These are phyloP conservation scores for Prionace glauca DNA, from an alignment of 2,797 vertebrate genomes.

Conservation along the genomic window DNA sequence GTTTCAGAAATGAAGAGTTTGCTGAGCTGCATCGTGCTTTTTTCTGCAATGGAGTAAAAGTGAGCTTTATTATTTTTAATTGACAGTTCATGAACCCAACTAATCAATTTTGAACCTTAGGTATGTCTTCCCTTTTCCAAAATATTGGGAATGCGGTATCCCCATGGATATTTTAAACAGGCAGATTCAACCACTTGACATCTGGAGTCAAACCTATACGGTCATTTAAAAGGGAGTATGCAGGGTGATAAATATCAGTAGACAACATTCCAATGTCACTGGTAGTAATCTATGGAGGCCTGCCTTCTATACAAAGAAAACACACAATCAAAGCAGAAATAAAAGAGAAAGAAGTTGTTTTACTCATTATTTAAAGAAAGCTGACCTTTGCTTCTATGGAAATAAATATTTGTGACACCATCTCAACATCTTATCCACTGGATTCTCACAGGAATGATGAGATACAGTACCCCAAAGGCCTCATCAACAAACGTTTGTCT, in stretches of 20 bases:
- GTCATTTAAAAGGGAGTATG: not conserved
- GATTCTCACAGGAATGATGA: not conserved
- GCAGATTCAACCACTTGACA: not conserved
- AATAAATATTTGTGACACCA: not conserved
- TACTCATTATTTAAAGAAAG: not conserved
- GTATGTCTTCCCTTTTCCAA: not conserved
- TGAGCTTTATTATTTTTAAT: not conserved
- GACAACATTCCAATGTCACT: not conserved
- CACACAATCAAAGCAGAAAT: not conserved
- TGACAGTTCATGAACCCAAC: not conserved
- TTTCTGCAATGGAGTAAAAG: not conserved
- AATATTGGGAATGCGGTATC: not conserved
- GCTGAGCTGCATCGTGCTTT: not conserved
- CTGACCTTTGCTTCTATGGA: not conserved
- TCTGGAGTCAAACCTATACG: not conserved
- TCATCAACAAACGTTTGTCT: not conserved
- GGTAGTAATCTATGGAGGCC: not conserved
- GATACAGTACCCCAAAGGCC: not conserved
- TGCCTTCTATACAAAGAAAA: not conserved
- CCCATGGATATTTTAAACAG: not conserved
- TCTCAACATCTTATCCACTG: not conserved
- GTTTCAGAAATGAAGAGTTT: not conserved
- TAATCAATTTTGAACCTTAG: not conserved
- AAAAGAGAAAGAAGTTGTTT: not conserved
- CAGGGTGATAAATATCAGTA: not conserved